A percentile compares a stretch with the other conserved stretches of the same genome.
These are phyloP conservation scores for Camponotus pennsylvanicus DNA, from an alignment of 1,140 invertebrate genomes.

Conservation along the genomic window DNA sequence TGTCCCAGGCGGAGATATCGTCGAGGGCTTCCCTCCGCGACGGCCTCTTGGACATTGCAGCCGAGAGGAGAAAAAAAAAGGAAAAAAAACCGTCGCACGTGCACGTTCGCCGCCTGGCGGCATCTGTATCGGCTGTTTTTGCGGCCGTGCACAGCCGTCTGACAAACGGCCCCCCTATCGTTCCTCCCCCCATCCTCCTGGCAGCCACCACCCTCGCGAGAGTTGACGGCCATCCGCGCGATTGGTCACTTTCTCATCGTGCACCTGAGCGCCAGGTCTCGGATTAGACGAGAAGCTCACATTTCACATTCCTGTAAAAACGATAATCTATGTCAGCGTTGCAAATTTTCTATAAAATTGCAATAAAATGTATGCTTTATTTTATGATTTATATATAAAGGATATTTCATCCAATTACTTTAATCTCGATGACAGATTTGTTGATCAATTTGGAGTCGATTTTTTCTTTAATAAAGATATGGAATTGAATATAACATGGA, in stretches of 20 bases:
- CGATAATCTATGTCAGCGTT: neutral
- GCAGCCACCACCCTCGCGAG: conserved; percentile 12
- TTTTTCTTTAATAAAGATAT: neutral
- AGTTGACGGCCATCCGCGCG: conserved; percentile 14
- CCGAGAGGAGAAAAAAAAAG: conserved; percentile 68
- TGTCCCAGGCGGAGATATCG: conserved; percentile 80
- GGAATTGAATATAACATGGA: neutral
- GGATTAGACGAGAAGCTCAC: neutral
- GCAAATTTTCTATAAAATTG: neutral
- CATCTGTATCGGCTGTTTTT: conserved; percentile 79
- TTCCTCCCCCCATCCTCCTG: conserved; percentile 1
- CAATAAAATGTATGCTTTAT: neutral
- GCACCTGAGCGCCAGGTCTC: conserved; percentile 60
- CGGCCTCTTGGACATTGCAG: conserved; percentile 75
- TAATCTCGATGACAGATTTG: neutral
- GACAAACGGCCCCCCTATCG: conserved; percentile 50
- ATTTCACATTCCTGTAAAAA: neutral
- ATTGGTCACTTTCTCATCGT: conserved; percentile 69
- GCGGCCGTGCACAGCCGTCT: conserved; percentile 68
- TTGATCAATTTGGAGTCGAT: neutral
- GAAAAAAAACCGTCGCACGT: conserved; percentile 72
- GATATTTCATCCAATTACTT: neutral
- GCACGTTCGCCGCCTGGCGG: conserved; percentile 70
- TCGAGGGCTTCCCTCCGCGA: conserved; percentile 78
- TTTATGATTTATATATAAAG: neutral